These are phyloP conservation scores for Drosophila ezoana DNA, from an alignment of 2,888 invertebrate genomes.

Conservation along the genomic window DNA sequence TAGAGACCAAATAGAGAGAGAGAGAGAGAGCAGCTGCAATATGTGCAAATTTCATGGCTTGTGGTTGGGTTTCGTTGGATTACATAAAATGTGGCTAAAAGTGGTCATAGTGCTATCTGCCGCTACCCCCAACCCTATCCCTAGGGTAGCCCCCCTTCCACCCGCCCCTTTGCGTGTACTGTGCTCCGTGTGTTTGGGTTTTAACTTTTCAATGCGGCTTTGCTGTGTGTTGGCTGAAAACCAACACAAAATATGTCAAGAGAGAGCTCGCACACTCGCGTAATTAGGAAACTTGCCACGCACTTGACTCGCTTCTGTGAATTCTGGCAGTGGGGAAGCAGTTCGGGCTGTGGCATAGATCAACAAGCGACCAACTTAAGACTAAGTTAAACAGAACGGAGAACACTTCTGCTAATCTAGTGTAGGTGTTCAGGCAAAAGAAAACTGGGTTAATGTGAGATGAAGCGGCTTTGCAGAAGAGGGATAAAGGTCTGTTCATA, in stretches of 20 bases:
- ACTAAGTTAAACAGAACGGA: slow-evolving; percentile 38
- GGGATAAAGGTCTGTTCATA: too few species aligned
- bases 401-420: slow-evolving; percentile 23
- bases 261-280: slow-evolving; percentile 61
- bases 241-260: slow-evolving; percentile 71
- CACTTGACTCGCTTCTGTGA: slow-evolving; percentile 70
- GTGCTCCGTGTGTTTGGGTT: slow-evolving; percentile 27
- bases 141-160: not conserved
- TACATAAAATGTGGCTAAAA: slow-evolving; percentile 53
- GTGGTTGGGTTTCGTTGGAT: slow-evolving; percentile 47
- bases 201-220: slow-evolving; percentile 49
- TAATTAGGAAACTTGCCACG: slow-evolving; percentile 78
- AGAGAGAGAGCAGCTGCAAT: slow-evolving; percentile 19
- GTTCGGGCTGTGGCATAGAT: slow-evolving; percentile 5
- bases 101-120: slow-evolving; percentile 31
- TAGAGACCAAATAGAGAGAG: slow-evolving; percentile 10
- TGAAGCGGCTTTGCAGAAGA: not conserved
- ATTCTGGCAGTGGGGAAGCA: not conserved
- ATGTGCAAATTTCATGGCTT: slow-evolving; percentile 56
- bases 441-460: slow-evolving; percentile 45
- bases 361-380: slow-evolving; percentile 42
- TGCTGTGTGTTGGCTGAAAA: slow-evolving; percentile 22
- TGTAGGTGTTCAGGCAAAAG: slow-evolving; percentile 38
- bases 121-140: not conserved
- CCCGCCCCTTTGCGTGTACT: not conserved